Base-by-base conservation (phyloP, 2,797 vertebrate species). In the Podarcis lilfordi region DNA sequence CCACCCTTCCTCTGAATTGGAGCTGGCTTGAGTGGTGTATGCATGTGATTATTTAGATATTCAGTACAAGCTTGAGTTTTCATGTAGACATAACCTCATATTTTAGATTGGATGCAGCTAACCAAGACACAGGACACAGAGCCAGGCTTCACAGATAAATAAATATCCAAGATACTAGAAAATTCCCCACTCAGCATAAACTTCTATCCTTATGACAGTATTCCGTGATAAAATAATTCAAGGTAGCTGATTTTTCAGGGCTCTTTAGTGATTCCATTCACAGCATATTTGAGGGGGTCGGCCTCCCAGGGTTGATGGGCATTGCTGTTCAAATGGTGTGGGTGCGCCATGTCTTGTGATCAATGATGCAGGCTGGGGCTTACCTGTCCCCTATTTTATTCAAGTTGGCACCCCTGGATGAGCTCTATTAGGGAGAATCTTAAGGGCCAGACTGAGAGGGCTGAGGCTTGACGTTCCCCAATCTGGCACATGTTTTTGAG, bases 1-100 rank as follows among this genome's bases (percentile, higher is more conserved):
- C 45, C 29, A 9, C 78, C 32, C 83, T 29, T 85, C 55, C 91
- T 93, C 93, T 72, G 89, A 80, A 88, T 87, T 94, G 86, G 90
- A 91, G 88, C 21, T 32, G 45, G 2, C 87, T 72, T 77, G 15
- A 91, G 86, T 5, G 2, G 8, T 69, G 59, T 43, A 87, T 74
- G 32, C 91, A 88, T 86, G 29, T 0, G 3, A 82, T 69, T 19
- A 82, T 40, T 76, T 84, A 91, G 80, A 85, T 88, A 80, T 76
- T 86, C 94, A 59, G 21, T 61, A 40, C 5, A 32, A 19, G 61
- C 3, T 66, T 71, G 35, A 59, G 8, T 61, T 88, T 72, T 79
- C 45, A 43, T 71, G 23, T 61, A 64, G 2, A 8, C 37, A 11
- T 27, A 68, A 35, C n/a, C 32, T 68, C 59, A 45, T 43, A 35